Evolutionary conservation across 2,797 vertebrate species (phyloP), one percentile per base, ranked within the genome.

Genomic region (Todus mexicanus): DNA sequence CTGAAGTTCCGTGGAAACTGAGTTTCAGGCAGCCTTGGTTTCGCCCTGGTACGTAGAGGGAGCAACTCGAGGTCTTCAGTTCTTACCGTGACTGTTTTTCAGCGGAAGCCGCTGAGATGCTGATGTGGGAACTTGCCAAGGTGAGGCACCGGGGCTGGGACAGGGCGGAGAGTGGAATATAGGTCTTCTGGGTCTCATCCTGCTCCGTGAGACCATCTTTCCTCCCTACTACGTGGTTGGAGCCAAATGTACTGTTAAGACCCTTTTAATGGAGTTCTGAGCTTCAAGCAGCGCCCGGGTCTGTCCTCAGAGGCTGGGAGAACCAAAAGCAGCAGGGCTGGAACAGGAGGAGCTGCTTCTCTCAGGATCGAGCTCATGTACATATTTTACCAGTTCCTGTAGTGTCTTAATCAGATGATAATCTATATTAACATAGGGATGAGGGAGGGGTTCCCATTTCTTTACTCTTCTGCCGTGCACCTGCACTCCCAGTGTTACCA

Each of bases 341-440:
- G 82, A 86, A 71, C 87, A 91, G 96, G 92, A 96, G 93, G 81
- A 96, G 93, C 94, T 71, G 83, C 96, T 90, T 53, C 69, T 89
- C 33, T 90, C 72, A 40, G 90, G 43, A 47, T 93, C 89, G 73
- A 13, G 85, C 96, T 94, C 74, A 71, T 50, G 84, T 27, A 3
- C 25, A 0, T 51, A 22, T 78, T 84, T 94, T 51, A 72, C 78
- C 96, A 75, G 68, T 83, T 94, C 72, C 73, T 70, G 35, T 78
- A 61, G 57, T 23, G 81, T 92, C 90, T 87, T 84, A 69, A 61
- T 78, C 70, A 45, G 70, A 31, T 93, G 87, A 51, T 93, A 27
- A 16, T 94, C 51, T 4, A 15, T 59, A 84, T 90, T 61, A 70
- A 73, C 40, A 54, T 22, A 38, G 42, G 64, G 84, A 60, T 78